Evolutionary conservation across 2,888 invertebrate genomes (phyloP).

Genomic region (Baccha elongata): DNA sequence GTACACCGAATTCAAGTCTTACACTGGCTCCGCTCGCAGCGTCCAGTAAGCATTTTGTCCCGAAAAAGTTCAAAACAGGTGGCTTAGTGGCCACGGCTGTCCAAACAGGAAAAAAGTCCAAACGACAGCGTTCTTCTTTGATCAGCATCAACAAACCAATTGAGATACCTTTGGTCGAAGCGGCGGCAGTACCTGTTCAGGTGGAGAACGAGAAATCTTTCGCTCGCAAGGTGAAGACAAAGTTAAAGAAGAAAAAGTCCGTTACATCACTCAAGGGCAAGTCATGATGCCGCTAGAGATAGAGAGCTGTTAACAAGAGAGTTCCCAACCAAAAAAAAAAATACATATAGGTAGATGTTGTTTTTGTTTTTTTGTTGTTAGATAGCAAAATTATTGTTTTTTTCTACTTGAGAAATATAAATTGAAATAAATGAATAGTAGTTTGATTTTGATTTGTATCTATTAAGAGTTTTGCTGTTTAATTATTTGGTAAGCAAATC

Average conservation of each 20-base stretch:
- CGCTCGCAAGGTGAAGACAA: conserved; percentile 79
- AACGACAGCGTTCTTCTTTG: conserved; percentile 48
- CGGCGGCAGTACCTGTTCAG: conserved; percentile 73
- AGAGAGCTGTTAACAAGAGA: conserved; percentile 9
- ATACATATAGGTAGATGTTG: not conserved
- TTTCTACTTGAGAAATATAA: conserved; percentile 57
- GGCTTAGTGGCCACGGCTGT: conserved; percentile 85
- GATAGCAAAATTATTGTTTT: conserved; percentile 60
- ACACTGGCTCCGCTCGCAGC: conserved; percentile 55
- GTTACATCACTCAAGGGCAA: conserved; percentile 49
- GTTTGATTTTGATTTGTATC: not conserved
- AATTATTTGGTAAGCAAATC: conserved; percentile 11
- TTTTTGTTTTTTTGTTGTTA: conserved; percentile 40
- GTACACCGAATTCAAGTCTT: conserved; percentile 37
- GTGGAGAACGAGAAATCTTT: conserved; percentile 83
- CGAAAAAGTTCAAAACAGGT: conserved; percentile 84
- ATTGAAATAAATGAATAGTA: conserved; percentile 31
- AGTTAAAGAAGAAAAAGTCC: conserved; percentile 78
- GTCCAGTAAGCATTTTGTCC: conserved; percentile 45
- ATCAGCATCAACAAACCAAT: conserved; percentile 31
- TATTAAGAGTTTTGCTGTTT: not conserved
- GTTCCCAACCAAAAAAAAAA: not conserved
- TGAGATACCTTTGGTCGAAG: conserved; percentile 24
- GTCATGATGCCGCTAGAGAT: conserved; percentile 23
- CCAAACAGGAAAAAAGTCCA: conserved; percentile 75